Base-by-base conservation (phyloP, 2,797 vertebrate genomes). In the Vespertilio murinus region DNA sequence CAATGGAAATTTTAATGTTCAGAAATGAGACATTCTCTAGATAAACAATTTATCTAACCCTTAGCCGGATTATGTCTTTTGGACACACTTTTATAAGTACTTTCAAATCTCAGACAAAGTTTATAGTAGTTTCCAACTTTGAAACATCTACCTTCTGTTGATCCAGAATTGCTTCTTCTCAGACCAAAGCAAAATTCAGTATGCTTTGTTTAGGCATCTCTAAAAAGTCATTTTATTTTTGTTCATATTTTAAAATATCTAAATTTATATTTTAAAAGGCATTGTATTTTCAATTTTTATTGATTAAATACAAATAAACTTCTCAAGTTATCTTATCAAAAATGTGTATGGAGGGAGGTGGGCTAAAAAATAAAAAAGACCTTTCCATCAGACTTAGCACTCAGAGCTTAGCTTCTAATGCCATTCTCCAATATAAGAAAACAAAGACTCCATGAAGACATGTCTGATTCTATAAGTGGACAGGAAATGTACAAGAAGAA, bases 151-250 rank as follows among this genome's bases (percentile, higher is more conserved):
- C 5, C 30, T 40, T 59, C 30, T 71, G 5, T 71, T 69, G 25
- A 85, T 56, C 4, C 40, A 77, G 77, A 70, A 82, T n/a, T 78
- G 18, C 10, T 88, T 45, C 70, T 61, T 45, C 75, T 94, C 42
- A 67, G 42, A 61, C 28, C 22, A 47, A 33, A 28, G 10, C 40
- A 85, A 54, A 88, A 52, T 45, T 80, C 49, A 71, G 13, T 52
- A 74, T 5, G 11, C 47, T 85, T 9, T 59, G 17, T 77, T 73
- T 23, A 86, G 54, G 8, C 49, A 86, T 54, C 25, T 85, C 18
- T 81, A 71, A 42, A 93, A 89, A 22, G 14, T 56, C 23, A 83
- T 67, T 83, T 74, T 35, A 92, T 49, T 88, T 92, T 75, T 79
- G 30, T 47, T 88, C 65, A 45, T 61, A 13, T 54, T 74, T 49